Evolutionary conservation across 1,140 invertebrate species (phyloP).

Genomic region (Andrena cerasifolii): DNA sequence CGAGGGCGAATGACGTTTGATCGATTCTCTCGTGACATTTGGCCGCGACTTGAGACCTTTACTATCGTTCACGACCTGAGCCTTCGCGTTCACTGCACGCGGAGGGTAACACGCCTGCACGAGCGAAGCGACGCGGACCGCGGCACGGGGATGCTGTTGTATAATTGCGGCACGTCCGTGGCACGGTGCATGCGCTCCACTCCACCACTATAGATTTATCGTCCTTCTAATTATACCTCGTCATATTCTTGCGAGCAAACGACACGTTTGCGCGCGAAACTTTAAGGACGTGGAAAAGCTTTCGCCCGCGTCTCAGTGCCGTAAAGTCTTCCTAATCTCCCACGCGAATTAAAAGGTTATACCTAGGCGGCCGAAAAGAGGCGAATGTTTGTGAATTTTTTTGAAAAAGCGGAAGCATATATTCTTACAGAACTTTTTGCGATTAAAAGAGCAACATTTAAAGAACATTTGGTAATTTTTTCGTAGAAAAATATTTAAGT

Average conservation of each 20-base stretch:
- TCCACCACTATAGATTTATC: slow-evolving; percentile 39
- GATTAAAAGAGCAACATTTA: too few relatives aligned
- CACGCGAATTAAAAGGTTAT: too few relatives aligned
- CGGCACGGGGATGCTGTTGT: neutral
- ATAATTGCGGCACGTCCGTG: slow-evolving; percentile 18
- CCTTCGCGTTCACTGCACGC: neutral
- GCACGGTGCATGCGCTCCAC: slow-evolving; percentile 27
- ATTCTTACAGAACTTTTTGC: too few relatives aligned
- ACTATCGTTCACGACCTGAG: slow-evolving; percentile 34
- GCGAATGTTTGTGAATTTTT: too few relatives aligned
- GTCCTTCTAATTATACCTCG: slow-evolving; percentile 48
- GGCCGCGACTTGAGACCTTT: slow-evolving; percentile 56
- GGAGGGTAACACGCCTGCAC: slow-evolving; percentile 17
- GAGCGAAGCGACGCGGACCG: neutral
- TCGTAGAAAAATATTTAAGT: too few relatives aligned
- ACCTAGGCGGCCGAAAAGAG: too few relatives aligned
- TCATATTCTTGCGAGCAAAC: neutral
- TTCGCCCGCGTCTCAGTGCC: too few relatives aligned
- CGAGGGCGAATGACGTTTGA: slow-evolving; percentile 44
- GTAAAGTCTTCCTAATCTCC: too few relatives aligned
- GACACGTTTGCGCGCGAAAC: neutral
- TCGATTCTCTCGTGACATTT: slow-evolving; percentile 59
- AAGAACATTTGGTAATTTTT: too few relatives aligned
- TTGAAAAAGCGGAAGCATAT: too few relatives aligned
- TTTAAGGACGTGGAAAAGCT: neutral